Conservation (phyloP, 2,888 invertebrate genomes). For the Poecilobothrus nobilitatus region DNA sequence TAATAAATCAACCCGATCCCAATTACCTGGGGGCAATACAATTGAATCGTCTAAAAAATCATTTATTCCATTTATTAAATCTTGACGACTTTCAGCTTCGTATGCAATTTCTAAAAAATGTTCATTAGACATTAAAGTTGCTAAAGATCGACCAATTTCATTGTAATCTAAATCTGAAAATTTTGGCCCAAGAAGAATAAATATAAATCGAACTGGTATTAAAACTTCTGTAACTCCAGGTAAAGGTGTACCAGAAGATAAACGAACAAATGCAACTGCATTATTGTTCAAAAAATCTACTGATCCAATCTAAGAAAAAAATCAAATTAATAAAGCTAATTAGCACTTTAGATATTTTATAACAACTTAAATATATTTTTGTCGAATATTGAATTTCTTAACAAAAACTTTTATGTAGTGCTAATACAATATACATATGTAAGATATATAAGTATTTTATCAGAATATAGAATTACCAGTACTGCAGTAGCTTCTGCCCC, state of each 20-base stretch:
- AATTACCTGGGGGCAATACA: constrained; percentile 86
- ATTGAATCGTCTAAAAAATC: constrained; percentile 88
- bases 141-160: constrained; percentile 84
- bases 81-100: constrained; percentile 68
- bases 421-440: background rate
- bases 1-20: constrained; percentile 77
- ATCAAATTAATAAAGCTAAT: background rate
- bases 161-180: constrained; percentile 76
- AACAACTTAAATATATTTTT: background rate
- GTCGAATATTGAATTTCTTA: background rate
- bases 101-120: constrained; percentile 78
- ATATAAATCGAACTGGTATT: constrained; percentile 81
- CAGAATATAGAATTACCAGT: constrained; percentile 46
- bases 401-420: background rate
- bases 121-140: constrained; percentile 84
- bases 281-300: constrained; percentile 78
- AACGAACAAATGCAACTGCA: constrained; percentile 77
- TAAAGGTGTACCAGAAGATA: constrained; percentile 67
- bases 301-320: constrained; percentile 51
- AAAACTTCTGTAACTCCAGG: constrained; percentile 74
- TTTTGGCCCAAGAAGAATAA: constrained; percentile 74
- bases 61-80: constrained; percentile 77
- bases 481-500: constrained; percentile 81
- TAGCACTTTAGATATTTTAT: background rate
- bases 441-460: background rate